These are phyloP conservation scores for Onthophagus sagittarius DNA, from an alignment of 2,888 invertebrate species.

Conservation along the genomic window DNA sequence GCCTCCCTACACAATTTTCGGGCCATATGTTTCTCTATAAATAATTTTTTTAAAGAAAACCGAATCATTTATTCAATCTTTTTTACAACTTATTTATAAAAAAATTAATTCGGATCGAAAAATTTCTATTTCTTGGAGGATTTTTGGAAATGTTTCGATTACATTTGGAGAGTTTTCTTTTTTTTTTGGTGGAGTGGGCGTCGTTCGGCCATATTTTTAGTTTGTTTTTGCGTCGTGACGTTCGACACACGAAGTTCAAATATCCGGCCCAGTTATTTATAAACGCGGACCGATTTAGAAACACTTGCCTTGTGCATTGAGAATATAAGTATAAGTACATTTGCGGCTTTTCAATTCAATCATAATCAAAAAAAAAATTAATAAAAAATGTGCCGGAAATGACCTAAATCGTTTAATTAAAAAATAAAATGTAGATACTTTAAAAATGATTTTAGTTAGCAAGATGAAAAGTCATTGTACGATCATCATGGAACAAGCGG, in stretches of 20 bases:
- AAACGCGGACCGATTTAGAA: slow-evolving; percentile 42
- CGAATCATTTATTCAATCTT: no score
- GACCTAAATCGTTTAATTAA: neutral
- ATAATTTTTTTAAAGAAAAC: no score
- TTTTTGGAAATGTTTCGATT: no score
- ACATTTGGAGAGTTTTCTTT: no score
- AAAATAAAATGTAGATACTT: no score
- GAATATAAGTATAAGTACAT: slow-evolving; percentile 19
- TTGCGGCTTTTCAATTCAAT: slow-evolving; percentile 30
- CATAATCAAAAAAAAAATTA: slow-evolving; percentile 17
- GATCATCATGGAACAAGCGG: neutral
- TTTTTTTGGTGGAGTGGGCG: neutral
- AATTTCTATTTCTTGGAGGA: no score
- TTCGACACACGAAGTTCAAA: slow-evolving; percentile 44
- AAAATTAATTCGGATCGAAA: no score
- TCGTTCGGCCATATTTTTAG: slow-evolving; percentile 39
- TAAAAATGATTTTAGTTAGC: no score
- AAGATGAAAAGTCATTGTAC: slow-evolving; percentile 22
- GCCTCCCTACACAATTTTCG: no score
- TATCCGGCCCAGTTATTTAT: slow-evolving; percentile 45
- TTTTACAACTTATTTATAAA: no score
- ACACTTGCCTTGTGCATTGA: slow-evolving; percentile 38
- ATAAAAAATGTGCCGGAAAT: neutral
- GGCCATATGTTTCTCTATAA: no score
- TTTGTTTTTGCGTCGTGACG: slow-evolving; percentile 44